Evolutionary conservation across 2,113 vertebrate species (phyloP).

Genomic region (Elgaria multicarinata): DNA sequence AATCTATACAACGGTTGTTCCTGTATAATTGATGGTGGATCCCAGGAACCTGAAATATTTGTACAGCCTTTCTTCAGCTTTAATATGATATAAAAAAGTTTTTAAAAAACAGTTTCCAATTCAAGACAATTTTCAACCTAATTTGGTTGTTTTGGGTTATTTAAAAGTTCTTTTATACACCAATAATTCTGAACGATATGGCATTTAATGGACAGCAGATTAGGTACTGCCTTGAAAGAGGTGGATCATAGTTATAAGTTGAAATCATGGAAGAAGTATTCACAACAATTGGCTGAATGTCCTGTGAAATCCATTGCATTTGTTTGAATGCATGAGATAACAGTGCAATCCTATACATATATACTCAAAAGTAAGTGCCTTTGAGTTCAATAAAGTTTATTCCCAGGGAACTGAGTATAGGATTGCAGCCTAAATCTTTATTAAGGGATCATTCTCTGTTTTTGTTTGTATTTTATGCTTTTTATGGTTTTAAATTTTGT

Average conservation of each 20-base stretch:
- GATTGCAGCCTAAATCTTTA: background rate
- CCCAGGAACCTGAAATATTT: background rate
- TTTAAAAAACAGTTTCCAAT: too few relatives aligned
- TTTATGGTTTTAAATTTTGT: too few relatives aligned
- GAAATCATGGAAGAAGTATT: background rate
- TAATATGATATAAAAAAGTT: background rate
- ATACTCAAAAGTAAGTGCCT: too few relatives aligned
- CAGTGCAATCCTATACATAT: too few relatives aligned
- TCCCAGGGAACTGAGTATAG: too few relatives aligned
- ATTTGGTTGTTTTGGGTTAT: background rate
- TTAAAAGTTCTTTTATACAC: slow-evolving; percentile 39
- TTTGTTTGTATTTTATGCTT: too few relatives aligned
- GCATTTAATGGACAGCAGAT: slow-evolving; percentile 25
- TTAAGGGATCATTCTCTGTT: background rate
- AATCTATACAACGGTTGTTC: background rate
- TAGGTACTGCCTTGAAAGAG: slow-evolving; percentile 9
- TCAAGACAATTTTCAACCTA: slow-evolving; percentile 16
- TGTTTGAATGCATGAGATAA: background rate
- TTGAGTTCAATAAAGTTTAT: too few relatives aligned
- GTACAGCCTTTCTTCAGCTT: background rate
- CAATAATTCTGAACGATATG: slow-evolving; percentile 16
- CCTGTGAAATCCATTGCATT: background rate
- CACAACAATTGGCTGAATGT: background rate
- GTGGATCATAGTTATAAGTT: slow-evolving; percentile 41
- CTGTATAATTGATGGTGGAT: background rate